Conservation (phyloP, 2,888 invertebrate genomes). For the Herminia tarsipennalis region DNA sequence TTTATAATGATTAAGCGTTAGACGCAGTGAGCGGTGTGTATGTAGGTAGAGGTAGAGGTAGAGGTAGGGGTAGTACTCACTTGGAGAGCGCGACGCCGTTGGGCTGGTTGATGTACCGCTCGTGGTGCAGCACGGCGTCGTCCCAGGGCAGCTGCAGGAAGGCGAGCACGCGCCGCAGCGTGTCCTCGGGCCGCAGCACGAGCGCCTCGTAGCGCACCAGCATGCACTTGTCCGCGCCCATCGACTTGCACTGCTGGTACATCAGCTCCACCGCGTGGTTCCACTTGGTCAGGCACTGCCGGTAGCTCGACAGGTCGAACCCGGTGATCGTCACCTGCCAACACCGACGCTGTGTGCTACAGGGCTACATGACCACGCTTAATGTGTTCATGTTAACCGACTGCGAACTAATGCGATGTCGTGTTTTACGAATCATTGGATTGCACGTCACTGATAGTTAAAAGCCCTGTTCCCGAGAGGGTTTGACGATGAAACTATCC, state of each 20-base stretch:
- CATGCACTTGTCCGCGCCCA: slow-evolving; percentile 92
- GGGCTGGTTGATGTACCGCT: slow-evolving; percentile 97
- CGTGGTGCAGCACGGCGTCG: slow-evolving; percentile 98
- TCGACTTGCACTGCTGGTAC: slow-evolving; percentile 95
- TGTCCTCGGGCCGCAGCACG: slow-evolving; percentile 95
- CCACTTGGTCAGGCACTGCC: slow-evolving; percentile 98
- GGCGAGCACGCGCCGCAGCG: slow-evolving; percentile 94
- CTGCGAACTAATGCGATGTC: no score
- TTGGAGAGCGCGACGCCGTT: slow-evolving; percentile 98
- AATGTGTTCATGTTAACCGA: no score
- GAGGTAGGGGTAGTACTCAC: slow-evolving; percentile 83
- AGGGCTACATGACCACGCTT: no score
- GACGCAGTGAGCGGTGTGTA: no score
- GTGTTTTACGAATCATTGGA: no score
- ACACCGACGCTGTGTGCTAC: neutral
- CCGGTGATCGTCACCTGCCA: slow-evolving; percentile 90
- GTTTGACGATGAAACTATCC: no score
- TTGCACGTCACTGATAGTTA: no score
- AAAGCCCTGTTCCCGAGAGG: no score
- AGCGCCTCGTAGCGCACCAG: slow-evolving; percentile 98
- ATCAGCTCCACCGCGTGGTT: slow-evolving; percentile 97
- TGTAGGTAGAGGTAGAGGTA: no score
- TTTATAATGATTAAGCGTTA: no score
- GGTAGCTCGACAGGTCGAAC: slow-evolving; percentile 97
- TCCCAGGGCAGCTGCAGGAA: slow-evolving; percentile 98